phyloP scores from a whole-genome alignment of 2,888 invertebrate species.

The Oeneis ivallda region DNA sequence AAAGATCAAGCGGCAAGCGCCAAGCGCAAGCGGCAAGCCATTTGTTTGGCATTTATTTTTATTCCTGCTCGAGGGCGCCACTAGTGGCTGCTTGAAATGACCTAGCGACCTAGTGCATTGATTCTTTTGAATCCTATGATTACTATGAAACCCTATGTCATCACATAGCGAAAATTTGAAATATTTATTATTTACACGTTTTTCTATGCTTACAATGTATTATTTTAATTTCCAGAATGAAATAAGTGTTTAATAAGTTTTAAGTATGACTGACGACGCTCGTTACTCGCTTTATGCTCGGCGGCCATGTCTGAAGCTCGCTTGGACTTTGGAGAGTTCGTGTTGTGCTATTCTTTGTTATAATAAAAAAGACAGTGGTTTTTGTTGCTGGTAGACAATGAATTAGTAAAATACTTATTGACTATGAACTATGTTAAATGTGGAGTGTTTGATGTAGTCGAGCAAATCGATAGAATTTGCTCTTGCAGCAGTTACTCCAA shows the following conservation, averaged over 20 bases:
- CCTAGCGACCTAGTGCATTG: constrained; percentile 39
- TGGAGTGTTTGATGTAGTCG: constrained; percentile 69
- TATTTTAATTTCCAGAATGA: constrained; percentile 72
- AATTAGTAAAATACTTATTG: constrained; percentile 60
- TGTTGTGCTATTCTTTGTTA: constrained; percentile 79
- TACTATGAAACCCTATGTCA: constrained; percentile 65
- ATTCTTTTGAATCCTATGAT: constrained; percentile 49
- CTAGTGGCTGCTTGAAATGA: constrained; percentile 35
- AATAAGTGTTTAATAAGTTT: constrained; percentile 59
- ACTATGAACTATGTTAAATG: constrained; percentile 66
- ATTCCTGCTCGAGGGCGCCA: constrained; percentile 38
- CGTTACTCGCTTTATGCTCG: constrained; percentile 67
- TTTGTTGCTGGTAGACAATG: constrained; percentile 65
- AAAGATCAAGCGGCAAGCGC: no score
- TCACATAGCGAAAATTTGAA: constrained; percentile 64
- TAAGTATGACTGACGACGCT: constrained; percentile 69
- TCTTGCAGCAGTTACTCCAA: constrained; percentile 73
- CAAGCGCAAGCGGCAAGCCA: no score
- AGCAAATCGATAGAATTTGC: constrained; percentile 70
- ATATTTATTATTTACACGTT: constrained; percentile 63
- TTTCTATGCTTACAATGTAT: constrained; percentile 64
- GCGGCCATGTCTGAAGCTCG: constrained; percentile 82
- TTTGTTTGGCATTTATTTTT: no score
- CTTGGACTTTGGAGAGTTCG: constrained; percentile 76
- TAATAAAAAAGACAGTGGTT: constrained; percentile 71